These are phyloP conservation scores for Peromyscus polionotus DNA, from an alignment of 2,113 vertebrate genomes.

Conservation along the genomic window DNA sequence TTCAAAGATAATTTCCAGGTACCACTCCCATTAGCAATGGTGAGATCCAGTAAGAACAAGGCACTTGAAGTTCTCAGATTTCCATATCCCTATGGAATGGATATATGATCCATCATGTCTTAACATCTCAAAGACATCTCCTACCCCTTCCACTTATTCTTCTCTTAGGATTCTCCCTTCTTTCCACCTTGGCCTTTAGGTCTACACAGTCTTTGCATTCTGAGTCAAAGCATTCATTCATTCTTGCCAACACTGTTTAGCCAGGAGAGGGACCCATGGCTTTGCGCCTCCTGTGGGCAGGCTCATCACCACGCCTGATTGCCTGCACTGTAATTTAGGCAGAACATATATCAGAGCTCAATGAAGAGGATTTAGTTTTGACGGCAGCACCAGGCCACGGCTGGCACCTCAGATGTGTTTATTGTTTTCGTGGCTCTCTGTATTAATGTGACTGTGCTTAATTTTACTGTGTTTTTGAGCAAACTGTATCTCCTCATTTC, in stretches of 20 bases:
- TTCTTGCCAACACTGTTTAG: not conserved
- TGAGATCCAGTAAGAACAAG: not conserved
- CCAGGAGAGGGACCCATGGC: not conserved
- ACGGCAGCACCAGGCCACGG: not conserved
- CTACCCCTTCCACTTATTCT: not conserved
- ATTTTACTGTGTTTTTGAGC: constrained; percentile 26
- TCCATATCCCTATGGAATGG: not conserved
- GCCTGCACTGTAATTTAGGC: constrained; percentile 12
- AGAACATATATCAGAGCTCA: not conserved
- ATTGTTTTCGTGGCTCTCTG: constrained; percentile 57
- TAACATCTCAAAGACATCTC: not conserved
- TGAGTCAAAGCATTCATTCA: not conserved
- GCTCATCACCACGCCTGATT: not conserved
- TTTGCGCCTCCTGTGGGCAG: not conserved
- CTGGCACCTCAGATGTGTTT: constrained; percentile 30
- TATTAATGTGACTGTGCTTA: constrained; percentile 64
- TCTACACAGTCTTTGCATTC: not conserved
- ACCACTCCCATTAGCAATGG: not conserved
- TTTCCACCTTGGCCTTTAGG: not conserved
- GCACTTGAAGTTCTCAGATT: not conserved
- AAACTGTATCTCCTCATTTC: not conserved
- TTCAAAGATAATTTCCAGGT: not conserved
- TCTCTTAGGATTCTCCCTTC: not conserved
- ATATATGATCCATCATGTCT: not conserved
- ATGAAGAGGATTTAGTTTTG: constrained; percentile 28